These are phyloP conservation scores for Elgaria multicarinata DNA, from an alignment of 2,113 vertebrate genomes.

Conservation along the genomic window DNA sequence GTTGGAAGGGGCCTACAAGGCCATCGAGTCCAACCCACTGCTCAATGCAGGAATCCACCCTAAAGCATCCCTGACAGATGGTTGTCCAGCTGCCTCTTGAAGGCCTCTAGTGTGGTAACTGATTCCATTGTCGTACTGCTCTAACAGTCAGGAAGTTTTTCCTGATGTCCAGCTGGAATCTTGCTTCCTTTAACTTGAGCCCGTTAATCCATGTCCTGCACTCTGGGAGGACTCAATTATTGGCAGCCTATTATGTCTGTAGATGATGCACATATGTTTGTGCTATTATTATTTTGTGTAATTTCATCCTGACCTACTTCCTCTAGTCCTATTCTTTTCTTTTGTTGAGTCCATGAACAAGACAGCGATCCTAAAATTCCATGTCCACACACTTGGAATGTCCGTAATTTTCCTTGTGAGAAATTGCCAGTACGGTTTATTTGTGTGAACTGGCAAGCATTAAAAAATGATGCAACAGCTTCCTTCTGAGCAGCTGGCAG, in stretches of 20 bases:
- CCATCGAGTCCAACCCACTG: too few species aligned
- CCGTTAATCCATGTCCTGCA: too few species aligned
- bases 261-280: background rate
- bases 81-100: too few species aligned
- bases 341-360: background rate
- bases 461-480: background rate
- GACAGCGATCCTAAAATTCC: background rate
- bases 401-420: background rate
- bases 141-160: too few species aligned
- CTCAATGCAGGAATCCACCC: too few species aligned
- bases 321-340: background rate
- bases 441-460: background rate
- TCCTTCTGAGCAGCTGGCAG: background rate
- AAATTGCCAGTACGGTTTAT: background rate
- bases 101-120: too few species aligned
- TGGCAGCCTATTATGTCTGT: background rate
- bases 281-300: background rate
- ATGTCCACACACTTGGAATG: background rate
- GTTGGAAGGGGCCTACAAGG: too few species aligned
- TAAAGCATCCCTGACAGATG: too few species aligned
- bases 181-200: too few species aligned
- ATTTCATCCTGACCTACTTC: background rate
- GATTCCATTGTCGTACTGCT: too few species aligned
- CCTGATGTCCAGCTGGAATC: too few species aligned
- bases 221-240: too few species aligned